phyloP scores from a whole-genome alignment of 2,888 invertebrate genomes.

The Cantharis rustica region DNA sequence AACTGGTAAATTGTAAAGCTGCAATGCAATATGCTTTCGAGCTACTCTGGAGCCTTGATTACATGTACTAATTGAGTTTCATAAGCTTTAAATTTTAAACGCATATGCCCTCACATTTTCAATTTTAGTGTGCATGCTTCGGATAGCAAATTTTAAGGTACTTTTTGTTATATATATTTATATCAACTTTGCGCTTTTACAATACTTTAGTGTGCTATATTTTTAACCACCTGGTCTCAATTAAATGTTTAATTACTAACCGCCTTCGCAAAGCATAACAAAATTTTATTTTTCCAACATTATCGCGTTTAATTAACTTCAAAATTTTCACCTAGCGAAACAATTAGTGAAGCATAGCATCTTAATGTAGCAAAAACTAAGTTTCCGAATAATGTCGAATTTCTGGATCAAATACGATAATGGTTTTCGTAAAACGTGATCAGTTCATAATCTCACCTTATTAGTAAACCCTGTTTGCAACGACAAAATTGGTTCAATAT shows the following conservation, averaged over 20 bases:
- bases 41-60: constrained; percentile 1
- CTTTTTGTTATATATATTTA: neutral
- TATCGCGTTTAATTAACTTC: neutral
- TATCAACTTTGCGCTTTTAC: neutral
- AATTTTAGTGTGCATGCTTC: neutral
- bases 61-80: constrained; percentile 4
- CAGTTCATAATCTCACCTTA: neutral
- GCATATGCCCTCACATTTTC: constrained; percentile 1
- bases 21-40: constrained; percentile 2
- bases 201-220: neutral
- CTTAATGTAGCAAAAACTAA: neutral
- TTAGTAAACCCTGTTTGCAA: neutral
- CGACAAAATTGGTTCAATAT: neutral
- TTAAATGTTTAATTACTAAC: neutral
- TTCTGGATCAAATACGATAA: neutral
- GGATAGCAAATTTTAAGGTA: neutral
- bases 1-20: neutral
- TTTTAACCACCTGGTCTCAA: neutral
- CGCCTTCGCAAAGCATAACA: neutral
- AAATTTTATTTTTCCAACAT: neutral
- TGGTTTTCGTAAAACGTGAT: neutral
- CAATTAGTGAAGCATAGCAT: neutral
- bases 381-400: neutral
- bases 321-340: neutral
- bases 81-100: constrained; percentile 5